Base-by-base conservation (phyloP, 2,113 vertebrate species). In the Seriola dumerili region DNA sequence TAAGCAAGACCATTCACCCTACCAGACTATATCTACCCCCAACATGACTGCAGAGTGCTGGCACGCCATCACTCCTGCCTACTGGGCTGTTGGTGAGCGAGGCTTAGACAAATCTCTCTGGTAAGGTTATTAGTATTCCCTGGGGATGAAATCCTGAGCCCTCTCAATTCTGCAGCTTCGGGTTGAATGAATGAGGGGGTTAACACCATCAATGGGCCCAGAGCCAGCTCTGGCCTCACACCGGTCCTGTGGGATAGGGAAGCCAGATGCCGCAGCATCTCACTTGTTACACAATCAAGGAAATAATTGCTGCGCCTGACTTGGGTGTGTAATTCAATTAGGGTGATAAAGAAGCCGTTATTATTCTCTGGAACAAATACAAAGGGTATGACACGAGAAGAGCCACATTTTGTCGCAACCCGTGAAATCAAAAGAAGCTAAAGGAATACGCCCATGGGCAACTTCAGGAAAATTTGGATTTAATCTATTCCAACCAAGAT, bases 291-390 rank as follows among this genome's bases (percentile, higher is more conserved):
- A 86, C 83, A 80, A 86, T 88, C 76, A 78, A 59, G 72, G 80
- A 83, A 81, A 77, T 81, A 88, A 87, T 76, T 83, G 85, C 72
- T 74, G 78, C 3, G 29, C 52, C 72, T 71, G 73, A 84, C 73
- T 82, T 86, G 80, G 85, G 81, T 21, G 48, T 88, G 86, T 88
- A 85, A 91, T 89, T 91, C 73, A 76, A 89, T 91, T 80, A 89
- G 58, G 73, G 80, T 67, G 72, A 86, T 81, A 79, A 85, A 88
- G 85, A 76, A 34, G 58, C 25, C 1, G 5, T 75, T 76, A 77
- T 74, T 73, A 50, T 72, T 76, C n/a, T 64, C 29, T 71, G 76
- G 65, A 76, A 73, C 21, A 55, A 62, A 66, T 25, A 71, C 55
- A 61, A 76, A 83, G 52, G 4, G 54, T n/a, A 32, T 14, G 63